Evolutionary conservation across 1,140 invertebrate genomes (phyloP), one percentile per base, ranked within the genome.

Genomic region (Colletes gigas): DNA sequence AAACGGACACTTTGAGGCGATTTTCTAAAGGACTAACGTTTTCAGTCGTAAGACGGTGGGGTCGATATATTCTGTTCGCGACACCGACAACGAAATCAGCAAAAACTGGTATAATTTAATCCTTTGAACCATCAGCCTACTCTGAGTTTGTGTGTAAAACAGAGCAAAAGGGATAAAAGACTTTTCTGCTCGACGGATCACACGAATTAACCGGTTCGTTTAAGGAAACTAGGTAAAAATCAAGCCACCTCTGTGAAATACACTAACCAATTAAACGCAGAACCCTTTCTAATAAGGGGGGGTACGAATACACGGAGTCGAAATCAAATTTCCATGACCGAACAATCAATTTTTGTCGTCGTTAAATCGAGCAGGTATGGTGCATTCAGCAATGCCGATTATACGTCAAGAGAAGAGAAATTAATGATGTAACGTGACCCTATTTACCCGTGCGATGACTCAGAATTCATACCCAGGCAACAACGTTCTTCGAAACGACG

Each of bases 371-470:
- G 47, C 19, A 21, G 8, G 39, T 17, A 50, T 19, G 55, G 19
- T 15, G 19, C 63, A 3, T 15, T 14, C 39, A 62, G 9, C 71
- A 12, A 62, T 73, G 15, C 47, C 3, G n/a, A 54, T 4, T 50
- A 63, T 47, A 68, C 63, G 63, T 44, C 55, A 21, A 78, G 44
- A 3, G 14, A n/a, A 19, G n/a, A 47, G 66, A 57, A 59, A 72
- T 54, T 59, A 75, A 76, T 82, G 76, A 86, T 84, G 82, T 80
- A 81, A 88, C 83, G 79, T 67, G 79, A 72, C 69, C 63, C 70
- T 77, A 30, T 62, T 73, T 59, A 62, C 60, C 70, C n/a, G 2
- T 63, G 52, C 59, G 71, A 85, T 88, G 80, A 87, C 87, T 89
- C 83, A 88, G 76, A 82, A 81, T 85, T 78, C 72, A 77, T 82